Percentiles rank a stretch among this genome's conserved stretches.
Conservation (phyloP, 2,797 vertebrate genomes). For the Syndactyla subalaris region DNA sequence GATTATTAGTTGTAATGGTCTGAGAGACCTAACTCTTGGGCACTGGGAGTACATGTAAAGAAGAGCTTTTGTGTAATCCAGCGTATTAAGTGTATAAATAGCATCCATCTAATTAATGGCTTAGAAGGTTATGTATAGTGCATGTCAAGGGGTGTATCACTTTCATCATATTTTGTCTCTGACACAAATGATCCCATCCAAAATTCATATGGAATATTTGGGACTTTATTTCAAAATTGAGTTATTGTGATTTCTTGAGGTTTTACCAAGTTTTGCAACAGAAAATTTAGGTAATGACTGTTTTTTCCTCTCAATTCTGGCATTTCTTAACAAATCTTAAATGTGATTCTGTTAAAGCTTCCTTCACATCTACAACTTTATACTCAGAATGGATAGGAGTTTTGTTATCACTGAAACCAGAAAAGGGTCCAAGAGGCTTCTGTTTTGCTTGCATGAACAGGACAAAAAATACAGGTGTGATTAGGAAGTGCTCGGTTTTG, state of each 20-base stretch:
- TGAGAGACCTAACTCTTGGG: neutral
- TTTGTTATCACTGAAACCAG: neutral
- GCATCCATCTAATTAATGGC: neutral
- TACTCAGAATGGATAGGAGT: neutral
- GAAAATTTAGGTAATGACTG: neutral
- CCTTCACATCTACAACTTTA: neutral
- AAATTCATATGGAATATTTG: neutral
- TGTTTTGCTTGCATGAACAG: neutral
- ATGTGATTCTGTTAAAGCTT: neutral
- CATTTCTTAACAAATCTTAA: neutral
- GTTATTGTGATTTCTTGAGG: neutral
- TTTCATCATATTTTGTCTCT: neutral
- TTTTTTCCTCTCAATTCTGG: neutral
- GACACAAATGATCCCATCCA: neutral
- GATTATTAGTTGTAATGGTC: neutral
- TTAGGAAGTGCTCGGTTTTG: neutral
- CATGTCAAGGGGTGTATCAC: neutral
- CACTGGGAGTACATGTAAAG: neutral
- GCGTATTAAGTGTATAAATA: constrained; percentile 32
- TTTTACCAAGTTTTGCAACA: neutral
- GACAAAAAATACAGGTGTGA: neutral
- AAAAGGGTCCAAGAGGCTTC: neutral
- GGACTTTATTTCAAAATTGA: neutral
- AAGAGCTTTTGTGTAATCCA: constrained; percentile 46
- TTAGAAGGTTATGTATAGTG: constrained; percentile 5